Conservation (phyloP, 2,797 vertebrate species). For the Pipistrellus kuhlii region DNA sequence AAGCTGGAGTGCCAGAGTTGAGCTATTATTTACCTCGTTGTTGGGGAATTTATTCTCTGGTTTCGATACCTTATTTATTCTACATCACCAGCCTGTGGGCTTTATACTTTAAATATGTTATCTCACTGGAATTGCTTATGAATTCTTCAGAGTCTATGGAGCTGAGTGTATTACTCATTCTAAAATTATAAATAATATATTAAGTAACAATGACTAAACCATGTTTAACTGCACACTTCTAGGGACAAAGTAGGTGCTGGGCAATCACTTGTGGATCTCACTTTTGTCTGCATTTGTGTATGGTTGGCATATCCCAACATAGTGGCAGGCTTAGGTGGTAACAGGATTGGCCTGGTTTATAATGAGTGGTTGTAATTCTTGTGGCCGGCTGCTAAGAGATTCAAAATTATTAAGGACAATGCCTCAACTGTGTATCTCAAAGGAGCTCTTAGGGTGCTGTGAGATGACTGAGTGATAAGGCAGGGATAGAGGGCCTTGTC, state of each 20-base stretch:
- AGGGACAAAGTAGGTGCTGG: not conserved
- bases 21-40: not conserved
- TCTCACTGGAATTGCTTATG: not conserved
- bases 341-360: not conserved
- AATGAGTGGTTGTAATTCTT: not conserved
- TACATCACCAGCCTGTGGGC: not conserved
- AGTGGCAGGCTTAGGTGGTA: not conserved
- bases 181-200: not conserved
- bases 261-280: not conserved
- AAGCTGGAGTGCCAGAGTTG: accelerated
- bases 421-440: not conserved
- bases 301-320: not conserved
- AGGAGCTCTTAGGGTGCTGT: not conserved
- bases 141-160: not conserved
- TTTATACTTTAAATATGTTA: not conserved
- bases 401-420: not conserved
- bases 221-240: not conserved
- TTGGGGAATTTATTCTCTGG: not conserved
- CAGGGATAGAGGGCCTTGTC: not conserved
- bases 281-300: not conserved
- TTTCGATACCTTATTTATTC: not conserved
- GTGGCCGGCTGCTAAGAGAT: not conserved
- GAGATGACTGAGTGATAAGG: not conserved
- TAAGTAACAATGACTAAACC: not conserved
- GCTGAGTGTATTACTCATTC: not conserved